These are phyloP conservation scores for Psammodynastes pulverulentus DNA, from an alignment of 2,113 vertebrate genomes.

Conservation along the genomic window DNA sequence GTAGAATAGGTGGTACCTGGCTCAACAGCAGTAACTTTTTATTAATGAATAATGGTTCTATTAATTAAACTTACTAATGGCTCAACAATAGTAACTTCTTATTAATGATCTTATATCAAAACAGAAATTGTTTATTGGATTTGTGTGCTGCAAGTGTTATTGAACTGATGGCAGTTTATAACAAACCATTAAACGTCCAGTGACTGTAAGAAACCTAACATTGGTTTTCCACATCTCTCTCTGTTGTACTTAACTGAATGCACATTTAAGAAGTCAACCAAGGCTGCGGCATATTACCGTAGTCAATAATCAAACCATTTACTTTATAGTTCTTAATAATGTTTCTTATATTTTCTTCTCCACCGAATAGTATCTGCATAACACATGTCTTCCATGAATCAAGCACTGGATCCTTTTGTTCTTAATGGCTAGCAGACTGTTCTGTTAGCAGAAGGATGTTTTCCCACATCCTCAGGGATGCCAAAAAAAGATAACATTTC, in stretches of 20 bases:
- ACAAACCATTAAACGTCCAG: background rate
- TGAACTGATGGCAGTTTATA: background rate
- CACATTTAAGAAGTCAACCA: background rate
- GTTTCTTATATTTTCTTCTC: conserved; percentile 47
- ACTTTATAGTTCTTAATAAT: background rate
- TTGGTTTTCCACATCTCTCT: background rate
- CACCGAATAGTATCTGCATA: conserved; percentile 34
- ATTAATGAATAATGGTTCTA: background rate
- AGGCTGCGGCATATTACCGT: background rate
- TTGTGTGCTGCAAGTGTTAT: background rate
- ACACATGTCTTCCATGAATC: conserved; percentile 45
- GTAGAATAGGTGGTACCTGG: background rate
- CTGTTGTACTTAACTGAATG: background rate
- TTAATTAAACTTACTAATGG: background rate
- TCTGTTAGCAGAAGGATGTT: conserved; percentile 6
- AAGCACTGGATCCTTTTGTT: conserved; percentile 29
- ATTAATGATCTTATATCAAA: background rate
- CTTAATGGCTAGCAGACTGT: background rate
- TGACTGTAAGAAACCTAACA: background rate
- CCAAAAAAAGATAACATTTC: background rate
- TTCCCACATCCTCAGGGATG: background rate
- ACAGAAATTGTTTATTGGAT: background rate
- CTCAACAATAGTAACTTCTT: background rate
- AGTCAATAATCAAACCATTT: background rate
- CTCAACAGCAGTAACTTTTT: background rate